A percentile compares a stretch with the other conserved stretches of the same genome.
Evolutionary conservation across 2,888 invertebrate species (phyloP).

Genomic region (Oasisia sp.): DNA sequence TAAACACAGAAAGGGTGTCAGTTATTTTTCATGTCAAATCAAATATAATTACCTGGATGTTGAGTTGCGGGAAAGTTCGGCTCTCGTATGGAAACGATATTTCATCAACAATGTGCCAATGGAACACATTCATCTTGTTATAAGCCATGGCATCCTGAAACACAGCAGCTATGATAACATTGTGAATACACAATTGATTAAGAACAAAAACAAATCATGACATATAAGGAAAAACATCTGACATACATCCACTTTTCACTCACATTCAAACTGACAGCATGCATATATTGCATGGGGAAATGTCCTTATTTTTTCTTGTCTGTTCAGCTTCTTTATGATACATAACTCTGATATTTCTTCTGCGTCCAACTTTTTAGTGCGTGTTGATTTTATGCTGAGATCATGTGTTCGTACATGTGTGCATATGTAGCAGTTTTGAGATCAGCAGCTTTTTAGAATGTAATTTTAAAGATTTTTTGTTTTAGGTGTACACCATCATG

Average conservation of each 20-base stretch:
- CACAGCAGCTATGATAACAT: not conserved
- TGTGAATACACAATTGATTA: too few relatives aligned
- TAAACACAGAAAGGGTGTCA: too few relatives aligned
- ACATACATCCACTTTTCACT: not conserved
- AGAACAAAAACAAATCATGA: not conserved
- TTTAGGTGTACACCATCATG: not conserved
- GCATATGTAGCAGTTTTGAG: not conserved
- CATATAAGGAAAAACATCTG: not conserved
- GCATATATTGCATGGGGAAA: too few relatives aligned
- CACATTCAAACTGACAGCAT: too few relatives aligned
- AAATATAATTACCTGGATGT: conserved; percentile 34
- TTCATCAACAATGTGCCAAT: conserved; percentile 86
- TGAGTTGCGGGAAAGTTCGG: conserved; percentile 61
- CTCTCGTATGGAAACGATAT: conserved; percentile 88
- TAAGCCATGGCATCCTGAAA: conserved; percentile 83
- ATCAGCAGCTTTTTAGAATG: too few relatives aligned
- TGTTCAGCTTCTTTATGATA: too few relatives aligned
- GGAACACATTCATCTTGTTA: conserved; percentile 91
- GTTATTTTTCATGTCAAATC: too few relatives aligned
- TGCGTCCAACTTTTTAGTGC: too few relatives aligned
- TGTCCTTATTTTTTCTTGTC: too few relatives aligned
- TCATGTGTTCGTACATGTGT: not conserved
- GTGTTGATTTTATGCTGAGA: too few relatives aligned
- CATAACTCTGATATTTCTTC: too few relatives aligned
- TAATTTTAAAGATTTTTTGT: too few relatives aligned